Conservation (phyloP, 2,113 vertebrate genomes). For the Callaeas wilsoni region DNA sequence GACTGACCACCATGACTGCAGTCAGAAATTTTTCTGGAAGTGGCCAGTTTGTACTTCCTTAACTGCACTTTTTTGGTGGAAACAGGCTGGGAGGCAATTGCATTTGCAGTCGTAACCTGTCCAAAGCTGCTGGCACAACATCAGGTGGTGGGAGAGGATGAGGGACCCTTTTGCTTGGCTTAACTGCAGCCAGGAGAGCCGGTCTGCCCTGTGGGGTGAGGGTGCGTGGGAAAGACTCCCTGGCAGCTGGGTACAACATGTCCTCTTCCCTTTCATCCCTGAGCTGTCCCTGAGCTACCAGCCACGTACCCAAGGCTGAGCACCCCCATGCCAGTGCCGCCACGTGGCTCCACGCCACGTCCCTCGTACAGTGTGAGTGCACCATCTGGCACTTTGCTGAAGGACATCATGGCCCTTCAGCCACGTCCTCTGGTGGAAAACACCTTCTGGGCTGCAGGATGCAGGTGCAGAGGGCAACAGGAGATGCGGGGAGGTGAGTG, state of each 20-base stretch:
- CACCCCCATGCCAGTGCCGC: neutral
- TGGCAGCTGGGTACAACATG: neutral
- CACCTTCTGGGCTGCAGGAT: neutral
- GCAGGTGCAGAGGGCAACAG: neutral
- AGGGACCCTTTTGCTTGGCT: neutral
- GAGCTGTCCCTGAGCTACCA: neutral
- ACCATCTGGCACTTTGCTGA: neutral
- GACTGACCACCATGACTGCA: neutral
- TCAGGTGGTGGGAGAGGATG: neutral
- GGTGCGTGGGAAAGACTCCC: neutral
- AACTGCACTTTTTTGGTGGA: neutral
- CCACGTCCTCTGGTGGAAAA: neutral
- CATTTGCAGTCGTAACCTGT: neutral
- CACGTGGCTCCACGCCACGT: accelerated
- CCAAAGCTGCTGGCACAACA: neutral
- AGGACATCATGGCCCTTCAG: neutral
- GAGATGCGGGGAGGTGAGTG: accelerated
- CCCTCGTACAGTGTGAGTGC: neutral
- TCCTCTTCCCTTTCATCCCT: neutral
- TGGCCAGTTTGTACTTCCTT: neutral
- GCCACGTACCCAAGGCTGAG: neutral
- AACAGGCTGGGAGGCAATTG: neutral
- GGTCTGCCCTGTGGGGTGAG: neutral
- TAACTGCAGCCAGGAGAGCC: neutral
- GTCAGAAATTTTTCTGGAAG: neutral